Base-by-base conservation (phyloP, 2,113 vertebrate genomes). In the Platycercus adscitus region DNA sequence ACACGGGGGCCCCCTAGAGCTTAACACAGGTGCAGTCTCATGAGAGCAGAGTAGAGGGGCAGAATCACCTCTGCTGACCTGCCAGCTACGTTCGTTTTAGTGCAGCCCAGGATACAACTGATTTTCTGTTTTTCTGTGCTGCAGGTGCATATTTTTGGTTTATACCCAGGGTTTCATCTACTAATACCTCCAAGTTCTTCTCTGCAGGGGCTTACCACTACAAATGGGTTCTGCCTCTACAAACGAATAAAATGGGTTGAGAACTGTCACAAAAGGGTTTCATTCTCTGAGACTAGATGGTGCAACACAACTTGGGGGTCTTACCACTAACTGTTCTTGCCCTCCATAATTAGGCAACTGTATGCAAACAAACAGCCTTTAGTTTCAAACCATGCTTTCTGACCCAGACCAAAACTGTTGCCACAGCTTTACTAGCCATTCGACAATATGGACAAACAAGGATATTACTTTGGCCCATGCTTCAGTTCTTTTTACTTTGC, bases 291-390 rank as follows among this genome's bases (percentile, higher is more conserved):
- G 20, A 46, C 7, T 33, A 69, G 41, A n/a, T 17, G 10, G 3
- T 28, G 23, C 9, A 29, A 50, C 11, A n/a, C 28, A 58, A 20
- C 16, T 58, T 0, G 0, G 21, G 18, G 31, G 9, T 4, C 4
- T 19, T 41, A 26, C 20, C 13, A 35, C 4, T 25, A 60, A 11
- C 21, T 35, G 10, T 1, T 60, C 7, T 93, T 82, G 35, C 14
- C 9, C 20, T 69, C 26, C 14, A 6, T 52, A 41, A 35, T 10
- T 37, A 31, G 31, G 29, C 46, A 83, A 24, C 10, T 23, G 10
- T 18, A 82, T 20, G 10, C 17, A 82, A 92, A 55, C 21, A 73
- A 55, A 76, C 5, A 76, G 24, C 2, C 10, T 77, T 92, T 77
- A 24, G 5, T 60, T 86, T 83, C 87, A 69, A 55, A 11, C 7